Conservation (phyloP, 2,888 invertebrate species). For the Eupithecia dodoneata region DNA sequence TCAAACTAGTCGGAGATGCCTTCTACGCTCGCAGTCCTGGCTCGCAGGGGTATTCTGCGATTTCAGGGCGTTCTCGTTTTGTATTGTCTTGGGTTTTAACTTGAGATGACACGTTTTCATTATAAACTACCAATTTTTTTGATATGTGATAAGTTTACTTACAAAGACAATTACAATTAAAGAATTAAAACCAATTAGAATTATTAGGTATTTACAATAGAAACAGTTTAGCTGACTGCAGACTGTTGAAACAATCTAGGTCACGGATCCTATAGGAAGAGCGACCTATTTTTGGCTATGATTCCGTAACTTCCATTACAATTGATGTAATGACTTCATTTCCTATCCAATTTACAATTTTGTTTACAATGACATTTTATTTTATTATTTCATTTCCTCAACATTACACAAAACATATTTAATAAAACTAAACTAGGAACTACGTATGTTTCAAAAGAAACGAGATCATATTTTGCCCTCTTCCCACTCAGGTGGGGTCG, state of each 20-base stretch:
- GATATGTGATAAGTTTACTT: not conserved
- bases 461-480: not conserved
- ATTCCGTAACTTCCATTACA: not conserved
- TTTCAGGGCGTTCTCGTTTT: constrained; percentile 35
- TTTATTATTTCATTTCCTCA: no score
- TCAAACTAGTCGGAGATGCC: constrained; percentile 82
- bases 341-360: not conserved
- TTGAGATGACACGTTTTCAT: constrained; percentile 7
- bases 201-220: not conserved
- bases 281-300: not conserved
- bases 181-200: not conserved
- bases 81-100: constrained; percentile 3
- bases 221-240: not conserved
- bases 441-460: not conserved
- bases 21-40: constrained; percentile 77
- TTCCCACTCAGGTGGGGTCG: not conserved
- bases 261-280: no score
- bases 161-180: no score
- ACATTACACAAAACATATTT: not conserved
- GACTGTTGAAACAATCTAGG: not conserved
- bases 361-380: not conserved
- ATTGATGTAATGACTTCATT: no score
- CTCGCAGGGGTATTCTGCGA: constrained; percentile 73
- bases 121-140: not conserved
- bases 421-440: not conserved